Evolutionary conservation across 2,113 vertebrate genomes (phyloP), one percentile per base, ranked within the genome.

Genomic region (Setophaga petechia): DNA sequence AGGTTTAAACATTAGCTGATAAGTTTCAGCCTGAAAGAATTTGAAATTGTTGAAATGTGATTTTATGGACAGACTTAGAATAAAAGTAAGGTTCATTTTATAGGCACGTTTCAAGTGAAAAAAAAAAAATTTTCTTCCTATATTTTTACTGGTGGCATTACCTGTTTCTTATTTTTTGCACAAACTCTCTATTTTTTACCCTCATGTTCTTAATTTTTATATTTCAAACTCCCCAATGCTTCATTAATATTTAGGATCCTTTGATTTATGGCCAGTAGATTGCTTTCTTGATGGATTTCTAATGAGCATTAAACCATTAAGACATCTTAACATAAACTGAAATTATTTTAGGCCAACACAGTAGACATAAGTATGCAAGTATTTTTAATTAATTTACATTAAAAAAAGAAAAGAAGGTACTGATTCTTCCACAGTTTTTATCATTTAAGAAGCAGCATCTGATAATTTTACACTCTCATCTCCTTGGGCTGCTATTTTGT

Each of bases 141-240:
- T 37, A 37, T 72, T 78, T 55, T 39, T 52, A 77, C 14, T 69
- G 22, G 15, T 67, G 27, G 12, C 6, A 46, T 77, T 93, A 88
- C 33, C 35, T 78, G 15, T 90, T 84, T 88, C 27, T 9, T 11
- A n/a, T 37, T 62, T 93, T 88, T 85, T 93, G 18, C 23, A 85
- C 17, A 84, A 95, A 11, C 15, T 62, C 57, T 44, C 57, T n/a
- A n/a, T 84, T 96, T 95, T 94, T 97, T 33, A 39, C 19, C 5
- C 23, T 78, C 23, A 75, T 73, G 46, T 66, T 72, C 24, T 63
- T 84, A n/a, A 71, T 66, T 91, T 95, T 94, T 78, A 46, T 5
- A 6, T 71, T 94, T 81, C 57, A 89, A 55, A 85, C 9, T 27
- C 13, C 37, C 17, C 67, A 95, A 3, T 88, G 39, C 9, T 78